phyloP scores from a whole-genome alignment of 2,113 vertebrate genomes.

The Chrysemys picta region DNA sequence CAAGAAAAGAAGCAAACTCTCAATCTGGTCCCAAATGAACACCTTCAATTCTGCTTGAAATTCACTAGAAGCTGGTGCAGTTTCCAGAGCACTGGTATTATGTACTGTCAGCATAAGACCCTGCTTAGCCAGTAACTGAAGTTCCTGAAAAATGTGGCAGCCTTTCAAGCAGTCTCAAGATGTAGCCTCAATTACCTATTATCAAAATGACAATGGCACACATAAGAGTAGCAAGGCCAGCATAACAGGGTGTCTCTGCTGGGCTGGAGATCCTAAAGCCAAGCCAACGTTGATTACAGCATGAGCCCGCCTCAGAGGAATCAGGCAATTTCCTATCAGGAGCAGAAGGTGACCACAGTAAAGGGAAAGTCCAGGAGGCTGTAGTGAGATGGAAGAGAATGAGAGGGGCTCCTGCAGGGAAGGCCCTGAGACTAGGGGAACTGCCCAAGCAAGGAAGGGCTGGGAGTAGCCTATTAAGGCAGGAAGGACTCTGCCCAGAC shows the following conservation, averaged over 20 bases:
- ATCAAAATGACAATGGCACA: rapidly evolving
- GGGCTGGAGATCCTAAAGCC: neutral
- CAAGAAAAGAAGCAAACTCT: neutral
- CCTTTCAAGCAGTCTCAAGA: neutral
- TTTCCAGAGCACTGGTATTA: neutral
- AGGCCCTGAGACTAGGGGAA: too few species aligned
- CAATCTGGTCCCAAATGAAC: neutral
- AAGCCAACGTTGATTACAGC: neutral
- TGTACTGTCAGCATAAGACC: neutral
- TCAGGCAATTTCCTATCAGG: neutral
- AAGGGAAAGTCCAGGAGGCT: too few species aligned
- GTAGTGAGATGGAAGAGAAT: too few species aligned
- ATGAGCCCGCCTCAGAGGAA: neutral
- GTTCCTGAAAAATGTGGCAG: neutral
- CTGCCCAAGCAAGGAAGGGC: neutral
- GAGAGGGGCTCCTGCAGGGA: too few species aligned
- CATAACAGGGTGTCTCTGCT: neutral
- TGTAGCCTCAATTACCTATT: neutral
- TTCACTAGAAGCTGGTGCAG: neutral
- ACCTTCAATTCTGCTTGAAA: neutral
- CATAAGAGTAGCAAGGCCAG: neutral
- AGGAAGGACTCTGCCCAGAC: neutral
- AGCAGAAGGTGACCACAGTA: too few species aligned
- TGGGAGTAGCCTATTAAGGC: neutral
- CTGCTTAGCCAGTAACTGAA: neutral